Base-by-base conservation (phyloP, 2,888 invertebrate species). In the Calameuta filiformis region DNA sequence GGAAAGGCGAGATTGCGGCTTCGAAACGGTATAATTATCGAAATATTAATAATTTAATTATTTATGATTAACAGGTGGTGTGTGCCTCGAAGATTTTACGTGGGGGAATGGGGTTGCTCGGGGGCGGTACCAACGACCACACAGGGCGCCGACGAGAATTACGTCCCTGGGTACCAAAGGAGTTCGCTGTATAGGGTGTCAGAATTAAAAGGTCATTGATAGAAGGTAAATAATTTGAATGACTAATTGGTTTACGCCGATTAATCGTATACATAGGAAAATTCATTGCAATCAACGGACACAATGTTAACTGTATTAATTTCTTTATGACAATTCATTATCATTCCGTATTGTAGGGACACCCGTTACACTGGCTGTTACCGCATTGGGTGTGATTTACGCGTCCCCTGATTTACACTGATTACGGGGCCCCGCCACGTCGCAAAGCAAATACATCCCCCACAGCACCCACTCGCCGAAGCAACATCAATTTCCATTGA, bases 321-420 rank as follows among this genome's bases (percentile, higher is more conserved):
- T 56, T 23, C 0, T 23, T 9, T 23, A 56, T 9, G 2, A 15
- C 23, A 56, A 56, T 56, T 56, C 56, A 56, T 9, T 56, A 9
- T 56, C 56, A 56, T 23, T 23, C 1, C 23, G 23, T 56, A 56
- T 23, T 23, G 9, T 56, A 56, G 71, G 23, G 71, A 87, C 88
- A 89, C 89, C 89, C 89, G 89, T 89, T 89, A 87, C 84, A 87
- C 85, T 83, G 83, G 79, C 84, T 85, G 87, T 89, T 89, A 87
- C 87, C 85, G 86, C 87, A 87, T 86, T 83, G 88, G 87, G 87
- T 88, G 90, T 90, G 91, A 91, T 91, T 91, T 91, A 91, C 91
- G 90, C 86, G 89, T 90, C 88, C 89, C 89, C 90, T 91, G 91
- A 91, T 91, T 91, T 91, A 91, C 91, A 90, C 90, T 91, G 91